Percentiles rank a stretch among this genome's conserved stretches.
These are phyloP conservation scores for Ctenopoma multispine DNA, from an alignment of 2,797 vertebrate genomes.

Conservation along the genomic window DNA sequence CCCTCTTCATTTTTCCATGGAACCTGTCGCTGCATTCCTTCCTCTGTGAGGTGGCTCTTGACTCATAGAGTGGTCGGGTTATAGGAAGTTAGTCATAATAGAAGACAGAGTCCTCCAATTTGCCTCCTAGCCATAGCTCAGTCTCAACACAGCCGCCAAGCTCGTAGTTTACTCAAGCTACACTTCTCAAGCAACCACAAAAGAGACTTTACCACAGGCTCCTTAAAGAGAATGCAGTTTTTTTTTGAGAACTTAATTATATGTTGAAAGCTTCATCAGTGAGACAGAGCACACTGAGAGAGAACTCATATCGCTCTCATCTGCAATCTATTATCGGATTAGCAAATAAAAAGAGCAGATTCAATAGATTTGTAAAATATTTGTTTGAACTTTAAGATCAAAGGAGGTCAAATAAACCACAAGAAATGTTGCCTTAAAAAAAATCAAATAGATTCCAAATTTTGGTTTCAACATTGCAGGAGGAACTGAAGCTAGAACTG, in stretches of 20 bases:
- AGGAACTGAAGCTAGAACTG: neutral
- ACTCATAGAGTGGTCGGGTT: slow-evolving; percentile 66
- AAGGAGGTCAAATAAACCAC: neutral
- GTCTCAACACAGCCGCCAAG: slow-evolving; percentile 56
- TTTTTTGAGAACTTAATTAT: slow-evolving; percentile 15
- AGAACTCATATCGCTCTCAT: slow-evolving; percentile 1
- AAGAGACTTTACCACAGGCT: slow-evolving; percentile 36
- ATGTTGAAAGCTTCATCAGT: slow-evolving; percentile 18
- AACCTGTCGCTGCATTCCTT: slow-evolving; percentile 77
- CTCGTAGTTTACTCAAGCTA: slow-evolving; percentile 35
- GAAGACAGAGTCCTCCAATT: slow-evolving; percentile 54
- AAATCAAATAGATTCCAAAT: neutral
- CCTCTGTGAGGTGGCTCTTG: slow-evolving; percentile 70
- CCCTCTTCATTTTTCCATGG: slow-evolving; percentile 66
- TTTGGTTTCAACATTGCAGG: neutral
- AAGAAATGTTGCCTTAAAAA: neutral
- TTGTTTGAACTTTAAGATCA: slow-evolving; percentile 1
- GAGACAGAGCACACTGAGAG: neutral
- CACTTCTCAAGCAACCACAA: slow-evolving; percentile 46
- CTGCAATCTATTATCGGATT: slow-evolving; percentile 18
- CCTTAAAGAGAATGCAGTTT: slow-evolving; percentile 10
- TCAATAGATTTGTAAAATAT: slow-evolving; percentile 2
- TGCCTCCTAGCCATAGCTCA: slow-evolving; percentile 38
- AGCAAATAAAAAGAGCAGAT: neutral
- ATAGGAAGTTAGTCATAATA: slow-evolving; percentile 74